Evolutionary conservation across 2,797 vertebrate genomes (phyloP), one percentile per base, ranked within the genome.

Genomic region (Diplodus puntazzo): DNA sequence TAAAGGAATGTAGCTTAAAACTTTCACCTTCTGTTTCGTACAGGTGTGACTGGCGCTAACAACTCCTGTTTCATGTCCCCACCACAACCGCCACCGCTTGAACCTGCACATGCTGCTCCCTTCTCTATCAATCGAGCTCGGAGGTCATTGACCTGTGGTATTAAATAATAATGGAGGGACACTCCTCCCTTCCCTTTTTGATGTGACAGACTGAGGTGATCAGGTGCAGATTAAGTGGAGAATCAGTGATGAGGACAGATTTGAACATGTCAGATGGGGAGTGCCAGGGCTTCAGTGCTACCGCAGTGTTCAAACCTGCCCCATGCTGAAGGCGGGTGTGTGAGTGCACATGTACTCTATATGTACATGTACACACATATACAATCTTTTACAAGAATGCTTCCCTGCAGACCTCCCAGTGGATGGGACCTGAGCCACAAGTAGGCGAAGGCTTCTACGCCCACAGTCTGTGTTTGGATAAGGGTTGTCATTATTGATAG

Each of bases 301-400:
- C 83, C 72, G 78, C 72, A 87, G 82, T 95, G 95, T 94, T 94
- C 82, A 87, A 91, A 94, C 93, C 92, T 94, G 93, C 82, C 91
- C 72, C 65, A 30, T 69, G 86, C 86, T 93, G 69, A 78, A 79
- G 87, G 83, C 77, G 68, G 71, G 67, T 76, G 77, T 78, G 58
- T 83, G 54, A 75, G 60, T 72, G 60, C 59, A 76, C 54, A 55
- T 77, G 60, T 55, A 67, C 30, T 14, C 39, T 75, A 64, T 68
- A 80, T 60, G 34, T 76, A 61, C 72, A 81, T 79, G 62, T 82
- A 58, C 63, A 77, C 45, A 75, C 77, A 75, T 72, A 65, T 64
- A 69, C 48, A 75, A 60, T 49, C 12, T 42, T 57, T 79, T 57
- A 20, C 34, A 77, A 67, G 42, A 30, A 80, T 69, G 53, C 45